Base-by-base conservation (phyloP, 2,888 invertebrate species). In the Ditula angustiorana region DNA sequence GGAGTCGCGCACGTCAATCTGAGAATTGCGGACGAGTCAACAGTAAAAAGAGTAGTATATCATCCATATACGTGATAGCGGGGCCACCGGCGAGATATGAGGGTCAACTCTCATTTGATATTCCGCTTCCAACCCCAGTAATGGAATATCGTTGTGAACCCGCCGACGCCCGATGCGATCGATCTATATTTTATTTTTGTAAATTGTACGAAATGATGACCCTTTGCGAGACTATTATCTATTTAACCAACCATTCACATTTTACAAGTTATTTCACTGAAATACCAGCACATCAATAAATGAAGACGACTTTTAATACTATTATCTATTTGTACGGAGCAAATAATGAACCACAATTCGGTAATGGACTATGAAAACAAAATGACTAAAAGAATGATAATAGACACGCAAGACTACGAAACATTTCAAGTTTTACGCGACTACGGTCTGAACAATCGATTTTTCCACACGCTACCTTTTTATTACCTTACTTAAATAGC, bases 111-210 rank as follows among this genome's bases (percentile, higher is more conserved):
- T 86, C 87, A 87, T 90, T 87, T 83, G 74, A 88, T 86, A 90
- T 90, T 89, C 88, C 78, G 74, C 79, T 79, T 72, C 79, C 83
- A 76, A 80, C 80, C 80, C 74, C 70, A 78, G 78, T 90, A 91
- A 92, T 91, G 91, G 91, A 90, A 91, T 88, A 90, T 85, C 86
- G 88, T 73, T 90, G 91, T 89, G 90, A 83, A 76, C 77, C 74
- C 73, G 76, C 77, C 80, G 76, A 74, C 77, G 80, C 78, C 77
- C 69, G 71, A 69, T 71, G 79, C 77, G 82, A 87, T 90, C 85
- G 84, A 88, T 88, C 82, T 85, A 85, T 89, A 87, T 88, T 89
- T 90, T 90, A 90, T 88, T 87, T 86, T 82, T 79, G 86, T 81
- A 89, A 90, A 90, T 88, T 86, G 85, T 82, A 78, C 79, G 79